Evolutionary conservation across 2,797 vertebrate genomes (phyloP), one percentile per base, ranked within the genome.

Genomic region (Champsocephalus esox): DNA sequence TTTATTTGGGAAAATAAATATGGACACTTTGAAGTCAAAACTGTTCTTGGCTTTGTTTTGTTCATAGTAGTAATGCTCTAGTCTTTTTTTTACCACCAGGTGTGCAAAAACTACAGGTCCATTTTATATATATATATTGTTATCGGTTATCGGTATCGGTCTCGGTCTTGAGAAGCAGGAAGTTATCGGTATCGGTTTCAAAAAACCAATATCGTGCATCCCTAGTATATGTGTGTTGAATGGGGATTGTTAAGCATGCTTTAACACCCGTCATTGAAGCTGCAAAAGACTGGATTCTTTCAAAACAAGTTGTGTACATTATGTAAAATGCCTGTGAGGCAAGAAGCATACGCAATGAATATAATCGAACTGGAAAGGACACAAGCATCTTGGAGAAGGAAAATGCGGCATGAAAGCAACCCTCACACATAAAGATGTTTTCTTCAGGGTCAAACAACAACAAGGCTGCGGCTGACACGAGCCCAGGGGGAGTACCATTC

Each of bases 381-480:
- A 9, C 11, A 62, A 1, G 28, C 58, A 5, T 57, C 45, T 14
- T 44, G 43, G 16, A 56, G 67, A 57, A 44, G 54, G 45, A 64
- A 54, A 2, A 49, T 44, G 60, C 38, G 16, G 1, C 51, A 66
- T 80, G n/a, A 84, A 84, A 83, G 73, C 62, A 70, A 21, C 16
- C 48, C 9, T 61, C 12, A 14, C 50, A 57, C 49, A 12, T 38
- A 70, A 72, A 86, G 58, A 59, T 24, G 13, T 9, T 60, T 73
- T 19, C 73, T 75, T 68, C 0, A 73, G 14, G 49, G 17, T 52
- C 51, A 65, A 63, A 84, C 73, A 81, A 84, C 73, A 81, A 80
- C 34, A 12, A 66, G 49, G 34, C 59, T 56, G 49, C 72, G 12
- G 77, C 68, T 73, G 70, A 68, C 57, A 56, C 32, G 4, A 64